Conservation (phyloP, 37 sponge, comb jelly and placozoan species). For the Petrosia ficiformis region DNA sequence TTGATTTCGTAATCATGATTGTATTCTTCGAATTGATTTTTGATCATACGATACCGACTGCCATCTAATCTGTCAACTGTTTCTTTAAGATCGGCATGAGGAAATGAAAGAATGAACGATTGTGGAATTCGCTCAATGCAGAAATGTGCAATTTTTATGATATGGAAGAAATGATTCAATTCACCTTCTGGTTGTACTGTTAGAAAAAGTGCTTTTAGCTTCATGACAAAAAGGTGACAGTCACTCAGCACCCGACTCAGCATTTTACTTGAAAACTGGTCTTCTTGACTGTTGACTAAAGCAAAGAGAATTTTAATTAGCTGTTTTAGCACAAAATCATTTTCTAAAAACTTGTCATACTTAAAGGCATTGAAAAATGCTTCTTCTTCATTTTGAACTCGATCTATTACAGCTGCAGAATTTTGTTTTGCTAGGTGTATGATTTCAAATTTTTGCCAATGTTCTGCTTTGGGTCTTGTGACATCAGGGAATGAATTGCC, state of each 20-base stretch:
- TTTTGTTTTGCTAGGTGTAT: not conserved
- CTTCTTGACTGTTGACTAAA: too few relatives aligned
- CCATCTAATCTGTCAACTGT: not conserved
- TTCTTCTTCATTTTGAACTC: not conserved
- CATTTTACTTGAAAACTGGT: too few relatives aligned
- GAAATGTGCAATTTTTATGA: conserved; percentile 1
- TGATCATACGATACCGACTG: not conserved
- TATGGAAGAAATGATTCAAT: not conserved
- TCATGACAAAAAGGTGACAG: not conserved
- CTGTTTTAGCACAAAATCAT: not conserved
- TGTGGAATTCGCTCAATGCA: not conserved
- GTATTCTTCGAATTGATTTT: not conserved
- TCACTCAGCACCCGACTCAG: too few relatives aligned
- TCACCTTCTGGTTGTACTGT: not conserved
- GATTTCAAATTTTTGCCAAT: not conserved
- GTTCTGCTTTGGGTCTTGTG: too few relatives aligned
- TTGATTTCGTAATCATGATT: not conserved
- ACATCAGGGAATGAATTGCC: too few relatives aligned
- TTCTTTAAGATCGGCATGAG: not conserved
- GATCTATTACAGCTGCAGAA: not conserved
- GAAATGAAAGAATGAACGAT: not conserved
- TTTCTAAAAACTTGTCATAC: not conserved
- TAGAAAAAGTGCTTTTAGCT: not conserved
- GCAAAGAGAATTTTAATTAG: not conserved
- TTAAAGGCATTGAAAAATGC: not conserved